These are phyloP conservation scores for Temnothorax rugatulus DNA, from an alignment of 2,888 invertebrate genomes.

Conservation along the genomic window DNA sequence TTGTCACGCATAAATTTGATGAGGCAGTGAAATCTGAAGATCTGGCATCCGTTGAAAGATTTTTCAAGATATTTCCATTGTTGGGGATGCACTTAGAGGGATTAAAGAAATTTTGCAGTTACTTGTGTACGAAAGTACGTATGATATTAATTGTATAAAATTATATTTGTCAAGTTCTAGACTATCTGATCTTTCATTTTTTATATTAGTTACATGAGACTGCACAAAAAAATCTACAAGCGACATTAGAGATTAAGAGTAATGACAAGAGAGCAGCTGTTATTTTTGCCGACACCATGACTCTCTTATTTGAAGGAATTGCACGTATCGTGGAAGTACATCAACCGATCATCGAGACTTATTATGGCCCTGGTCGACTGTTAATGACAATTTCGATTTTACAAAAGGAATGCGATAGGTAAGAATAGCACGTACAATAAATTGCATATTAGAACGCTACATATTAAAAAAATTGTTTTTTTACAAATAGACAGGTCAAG, in stretches of 20 bases:
- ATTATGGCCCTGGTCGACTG: slow-evolving; percentile 94
- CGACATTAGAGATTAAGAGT: slow-evolving; percentile 89
- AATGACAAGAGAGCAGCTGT: slow-evolving; percentile 92
- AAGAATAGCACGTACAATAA: slow-evolving; percentile 80
- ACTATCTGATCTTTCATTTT: slow-evolving; percentile 2
- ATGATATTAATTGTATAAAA: slow-evolving; percentile 23
- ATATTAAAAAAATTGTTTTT: slow-evolving; percentile 1
- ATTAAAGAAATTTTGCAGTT: slow-evolving; percentile 94
- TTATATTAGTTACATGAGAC: slow-evolving; percentile 88
- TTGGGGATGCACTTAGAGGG: slow-evolving; percentile 97
- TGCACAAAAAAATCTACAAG: slow-evolving; percentile 91
- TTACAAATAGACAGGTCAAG: slow-evolving; percentile 86
- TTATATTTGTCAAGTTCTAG: slow-evolving; percentile 21
- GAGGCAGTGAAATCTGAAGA: slow-evolving; percentile 96
- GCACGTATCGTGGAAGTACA: slow-evolving; percentile 94
- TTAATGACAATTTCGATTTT: slow-evolving; percentile 91
- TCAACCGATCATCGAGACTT: slow-evolving; percentile 95
- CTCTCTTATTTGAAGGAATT: slow-evolving; percentile 94
- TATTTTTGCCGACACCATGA: slow-evolving; percentile 94
- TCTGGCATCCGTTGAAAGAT: slow-evolving; percentile 95
- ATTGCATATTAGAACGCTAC: background rate
- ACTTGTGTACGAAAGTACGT: slow-evolving; percentile 92
- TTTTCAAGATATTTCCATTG: slow-evolving; percentile 98
- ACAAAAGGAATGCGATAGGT: slow-evolving; percentile 93
- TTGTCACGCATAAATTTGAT: slow-evolving; percentile 94